These are phyloP conservation scores for Noctua comes DNA, from an alignment of 2,888 invertebrate genomes.

Conservation along the genomic window DNA sequence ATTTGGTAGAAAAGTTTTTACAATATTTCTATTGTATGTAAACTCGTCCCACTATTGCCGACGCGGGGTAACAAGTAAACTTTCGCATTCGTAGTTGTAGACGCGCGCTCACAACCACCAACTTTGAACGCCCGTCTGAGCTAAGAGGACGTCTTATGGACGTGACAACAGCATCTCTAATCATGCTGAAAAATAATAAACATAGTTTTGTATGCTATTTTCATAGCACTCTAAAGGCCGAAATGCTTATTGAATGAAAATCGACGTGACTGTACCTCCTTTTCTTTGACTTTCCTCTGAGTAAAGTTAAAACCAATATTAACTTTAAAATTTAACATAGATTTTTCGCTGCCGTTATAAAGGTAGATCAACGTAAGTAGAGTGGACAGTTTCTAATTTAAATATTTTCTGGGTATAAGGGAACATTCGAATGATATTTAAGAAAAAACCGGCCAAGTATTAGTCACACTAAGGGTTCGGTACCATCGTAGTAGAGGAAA, in stretches of 20 bases:
- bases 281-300: neutral
- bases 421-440: neutral
- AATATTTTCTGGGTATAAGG: neutral
- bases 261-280: neutral
- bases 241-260: neutral
- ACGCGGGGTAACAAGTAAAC: conserved; percentile 68
- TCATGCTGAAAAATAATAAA: conserved; percentile 19
- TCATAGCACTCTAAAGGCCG: neutral
- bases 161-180: conserved; percentile 41
- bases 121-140: conserved; percentile 48
- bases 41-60: conserved; percentile 61
- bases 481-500: no score
- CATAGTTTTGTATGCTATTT: neutral
- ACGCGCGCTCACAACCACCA: conserved; percentile 41
- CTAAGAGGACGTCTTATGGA: conserved; percentile 48
- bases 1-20: conserved; percentile 63
- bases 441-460: no score
- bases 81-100: conserved; percentile 56
- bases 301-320: neutral
- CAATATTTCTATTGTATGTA: conserved; percentile 67
- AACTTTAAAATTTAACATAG: neutral
- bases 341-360: neutral
- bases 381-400: neutral
- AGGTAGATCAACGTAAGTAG: neutral
- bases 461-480: no score